These are phyloP conservation scores for Plebejus argus DNA, from an alignment of 2,888 invertebrate genomes.

Conservation along the genomic window DNA sequence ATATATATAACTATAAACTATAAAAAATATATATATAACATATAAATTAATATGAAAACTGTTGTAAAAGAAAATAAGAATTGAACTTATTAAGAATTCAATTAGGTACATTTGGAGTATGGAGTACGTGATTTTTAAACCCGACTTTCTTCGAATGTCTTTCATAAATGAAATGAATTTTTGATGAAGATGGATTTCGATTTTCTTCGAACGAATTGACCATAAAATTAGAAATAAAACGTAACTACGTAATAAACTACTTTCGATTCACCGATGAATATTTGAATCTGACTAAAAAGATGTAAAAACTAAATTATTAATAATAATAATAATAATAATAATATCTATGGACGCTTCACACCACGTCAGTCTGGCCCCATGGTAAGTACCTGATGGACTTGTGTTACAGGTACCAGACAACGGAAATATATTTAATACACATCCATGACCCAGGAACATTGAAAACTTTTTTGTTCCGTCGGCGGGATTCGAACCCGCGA, in stretches of 20 bases:
- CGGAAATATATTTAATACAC: too few species aligned
- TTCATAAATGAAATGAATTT: conserved; percentile 7
- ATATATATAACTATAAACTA: too few species aligned
- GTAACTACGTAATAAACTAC: background rate
- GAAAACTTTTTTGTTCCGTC: too few species aligned
- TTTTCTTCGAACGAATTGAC: background rate
- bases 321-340: too few species aligned
- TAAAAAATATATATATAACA: too few species aligned
- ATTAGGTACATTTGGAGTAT: conserved; percentile 34
- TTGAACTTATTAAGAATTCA: conserved; percentile 39
- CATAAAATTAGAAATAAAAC: background rate
- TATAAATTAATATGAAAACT: too few species aligned
- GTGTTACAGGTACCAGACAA: too few species aligned
- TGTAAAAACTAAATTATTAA: background rate
- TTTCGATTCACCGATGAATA: background rate
- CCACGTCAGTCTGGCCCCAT: too few species aligned
- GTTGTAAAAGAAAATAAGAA: conserved; percentile 28
- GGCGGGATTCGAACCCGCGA: too few species aligned
- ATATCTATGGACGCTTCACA: too few species aligned
- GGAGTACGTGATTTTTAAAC: conserved; percentile 27
- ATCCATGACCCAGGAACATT: too few species aligned
- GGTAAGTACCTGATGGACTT: too few species aligned
- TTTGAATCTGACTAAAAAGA: background rate
- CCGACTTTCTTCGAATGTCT: conserved; percentile 16
- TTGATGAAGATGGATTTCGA: conserved; percentile 12